phyloP scores from a whole-genome alignment of 2,797 vertebrate species.

The Rhinophrynus dorsalis region DNA sequence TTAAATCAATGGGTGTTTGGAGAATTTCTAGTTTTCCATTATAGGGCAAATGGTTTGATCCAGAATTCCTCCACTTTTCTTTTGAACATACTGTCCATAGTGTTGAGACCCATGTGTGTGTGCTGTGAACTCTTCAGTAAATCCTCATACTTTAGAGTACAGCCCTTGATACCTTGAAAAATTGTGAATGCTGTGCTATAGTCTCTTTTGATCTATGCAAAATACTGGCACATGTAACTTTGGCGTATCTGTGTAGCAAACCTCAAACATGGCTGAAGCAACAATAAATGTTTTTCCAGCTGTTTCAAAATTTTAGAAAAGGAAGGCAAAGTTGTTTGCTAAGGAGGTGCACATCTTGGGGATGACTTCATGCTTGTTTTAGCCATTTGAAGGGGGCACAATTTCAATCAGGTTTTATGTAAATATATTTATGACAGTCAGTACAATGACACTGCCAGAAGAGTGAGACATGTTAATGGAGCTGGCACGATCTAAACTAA shows the following conservation, averaged over 20 bases:
- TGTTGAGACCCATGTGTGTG: too few relatives aligned
- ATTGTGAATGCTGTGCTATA: neutral
- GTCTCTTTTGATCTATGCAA: neutral
- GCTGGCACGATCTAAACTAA: too few relatives aligned
- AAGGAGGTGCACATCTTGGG: neutral
- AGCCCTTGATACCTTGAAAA: neutral
- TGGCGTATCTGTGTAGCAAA: neutral
- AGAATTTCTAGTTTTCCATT: too few relatives aligned
- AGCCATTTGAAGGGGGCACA: too few relatives aligned
- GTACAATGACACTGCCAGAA: neutral
- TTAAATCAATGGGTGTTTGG: too few relatives aligned
- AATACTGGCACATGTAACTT: neutral
- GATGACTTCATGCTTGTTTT: neutral
- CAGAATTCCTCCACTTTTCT: too few relatives aligned
- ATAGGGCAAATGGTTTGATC: too few relatives aligned
- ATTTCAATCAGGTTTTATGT: too few relatives aligned
- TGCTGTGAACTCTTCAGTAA: too few relatives aligned
- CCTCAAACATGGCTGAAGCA: constrained; percentile 5
- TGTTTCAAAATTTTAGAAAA: neutral
- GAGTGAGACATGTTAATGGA: too few relatives aligned
- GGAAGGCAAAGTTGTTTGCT: neutral
- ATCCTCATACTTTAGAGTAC: too few relatives aligned
- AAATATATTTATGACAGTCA: neutral
- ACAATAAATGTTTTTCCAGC: constrained; percentile 5
- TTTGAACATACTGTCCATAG: too few relatives aligned